These are phyloP conservation scores for Myrmecobius fasciatus DNA, from an alignment of 2,113 vertebrate species.

Conservation along the genomic window DNA sequence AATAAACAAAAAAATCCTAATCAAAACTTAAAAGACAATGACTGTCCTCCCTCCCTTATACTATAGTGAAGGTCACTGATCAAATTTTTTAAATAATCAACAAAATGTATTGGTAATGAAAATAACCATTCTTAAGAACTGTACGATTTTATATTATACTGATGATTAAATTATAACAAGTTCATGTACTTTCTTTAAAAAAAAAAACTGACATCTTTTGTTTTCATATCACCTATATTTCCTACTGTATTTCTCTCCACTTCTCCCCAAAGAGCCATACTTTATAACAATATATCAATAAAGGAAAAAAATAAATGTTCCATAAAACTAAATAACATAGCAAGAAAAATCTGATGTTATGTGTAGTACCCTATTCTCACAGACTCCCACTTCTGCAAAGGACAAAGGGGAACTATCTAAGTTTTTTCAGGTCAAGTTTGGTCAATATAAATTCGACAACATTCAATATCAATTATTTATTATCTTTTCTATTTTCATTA, in stretches of 20 bases:
- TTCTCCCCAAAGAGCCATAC: not conserved
- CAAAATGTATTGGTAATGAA: not conserved
- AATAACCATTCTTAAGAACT: not conserved
- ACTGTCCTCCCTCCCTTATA: not conserved
- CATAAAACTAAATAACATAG: not conserved
- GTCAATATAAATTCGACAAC: not conserved
- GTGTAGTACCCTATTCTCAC: not conserved
- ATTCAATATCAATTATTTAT: not conserved
- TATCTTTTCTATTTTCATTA: not conserved
- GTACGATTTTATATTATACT: not conserved
- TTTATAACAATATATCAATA: not conserved
- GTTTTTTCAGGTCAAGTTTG: not conserved
- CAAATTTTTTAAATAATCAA: not conserved
- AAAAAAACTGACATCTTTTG: not conserved
- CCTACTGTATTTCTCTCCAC: not conserved
- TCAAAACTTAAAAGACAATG: not conserved
- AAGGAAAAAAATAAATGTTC: not conserved
- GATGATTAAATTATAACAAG: not conserved
- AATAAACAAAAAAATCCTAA: not conserved
- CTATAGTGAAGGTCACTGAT: not conserved
- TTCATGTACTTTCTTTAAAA: not conserved
- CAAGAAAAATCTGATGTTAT: not conserved
- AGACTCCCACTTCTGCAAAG: not conserved
- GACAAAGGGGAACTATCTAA: not conserved
- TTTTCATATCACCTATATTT: not conserved